Conservation (phyloP, 2,888 invertebrate species). For the Serrognathus titanus region DNA sequence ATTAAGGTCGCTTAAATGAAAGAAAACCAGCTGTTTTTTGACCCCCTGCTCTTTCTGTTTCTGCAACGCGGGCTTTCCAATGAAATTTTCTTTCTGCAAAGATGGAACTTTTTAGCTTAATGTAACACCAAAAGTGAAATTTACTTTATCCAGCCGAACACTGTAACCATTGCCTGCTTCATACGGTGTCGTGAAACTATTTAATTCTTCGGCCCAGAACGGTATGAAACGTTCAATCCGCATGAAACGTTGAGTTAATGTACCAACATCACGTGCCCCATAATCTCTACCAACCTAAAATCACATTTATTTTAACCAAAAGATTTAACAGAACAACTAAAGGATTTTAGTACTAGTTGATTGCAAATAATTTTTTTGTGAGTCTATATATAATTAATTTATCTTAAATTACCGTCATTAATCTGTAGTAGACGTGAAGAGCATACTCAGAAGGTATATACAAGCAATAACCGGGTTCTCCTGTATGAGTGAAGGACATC, state of each 20-base stretch:
- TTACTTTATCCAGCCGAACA: constrained; percentile 54
- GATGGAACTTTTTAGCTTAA: constrained; percentile 38
- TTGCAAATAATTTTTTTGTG: too few relatives aligned
- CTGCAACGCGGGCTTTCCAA: constrained; percentile 62
- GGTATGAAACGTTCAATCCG: constrained; percentile 69
- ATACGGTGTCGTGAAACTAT: constrained; percentile 58
- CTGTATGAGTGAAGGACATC: constrained; percentile 69
- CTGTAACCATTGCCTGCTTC: constrained; percentile 63
- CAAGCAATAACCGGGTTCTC: constrained; percentile 67
- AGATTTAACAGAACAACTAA: too few relatives aligned
- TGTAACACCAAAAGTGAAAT: background rate
- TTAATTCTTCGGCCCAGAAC: constrained; percentile 69
- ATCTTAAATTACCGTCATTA: constrained; percentile 53
- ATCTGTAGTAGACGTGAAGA: constrained; percentile 66
- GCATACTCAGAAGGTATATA: constrained; percentile 72
- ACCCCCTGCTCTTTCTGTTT: constrained; percentile 60
- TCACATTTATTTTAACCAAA: too few relatives aligned
- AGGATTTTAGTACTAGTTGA: too few relatives aligned
- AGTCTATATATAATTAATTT: too few relatives aligned
- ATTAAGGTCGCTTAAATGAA: constrained; percentile 60
- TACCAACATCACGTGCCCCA: constrained; percentile 65
- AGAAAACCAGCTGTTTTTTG: constrained; percentile 60
- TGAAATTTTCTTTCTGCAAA: constrained; percentile 57
- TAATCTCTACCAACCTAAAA: constrained; percentile 60
- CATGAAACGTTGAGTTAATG: constrained; percentile 63